A percentile compares a stretch with the other conserved stretches of the same genome.
Evolutionary conservation across 2,797 vertebrate genomes (phyloP).

Genomic region (Tiaroga cobitis): DNA sequence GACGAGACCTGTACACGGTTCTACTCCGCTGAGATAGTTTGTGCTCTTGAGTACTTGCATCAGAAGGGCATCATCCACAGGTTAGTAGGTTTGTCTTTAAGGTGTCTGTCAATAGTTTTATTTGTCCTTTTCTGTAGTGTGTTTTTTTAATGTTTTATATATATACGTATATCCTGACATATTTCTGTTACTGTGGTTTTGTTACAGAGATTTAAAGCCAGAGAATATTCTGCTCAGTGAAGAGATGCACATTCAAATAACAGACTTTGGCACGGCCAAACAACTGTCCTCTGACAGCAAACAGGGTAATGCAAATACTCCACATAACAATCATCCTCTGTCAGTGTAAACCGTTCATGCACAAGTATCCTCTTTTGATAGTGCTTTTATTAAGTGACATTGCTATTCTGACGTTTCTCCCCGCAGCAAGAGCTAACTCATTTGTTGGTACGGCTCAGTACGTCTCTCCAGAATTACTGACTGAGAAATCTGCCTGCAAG

Average conservation of each 20-base stretch:
- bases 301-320: constrained; percentile 81
- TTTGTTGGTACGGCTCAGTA: constrained; percentile 99
- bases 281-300: constrained; percentile 94
- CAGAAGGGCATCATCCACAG: constrained; percentile 98
- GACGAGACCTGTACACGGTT: constrained; percentile 99
- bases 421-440: constrained; percentile 94
- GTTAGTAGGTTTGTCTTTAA: constrained; percentile 71
- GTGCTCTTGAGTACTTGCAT: constrained; percentile 95
- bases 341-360: background rate
- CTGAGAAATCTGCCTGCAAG: constrained; percentile 98
- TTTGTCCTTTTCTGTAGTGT: background rate
- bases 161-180: background rate
- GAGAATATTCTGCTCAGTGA: constrained; percentile 98
- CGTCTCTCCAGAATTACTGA: constrained; percentile 97
- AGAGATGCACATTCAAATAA: constrained; percentile 99
- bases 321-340: background rate
- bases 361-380: background rate
- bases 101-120: background rate
- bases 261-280: constrained; percentile 98
- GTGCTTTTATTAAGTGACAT: background rate
- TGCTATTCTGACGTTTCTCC: constrained; percentile 12
- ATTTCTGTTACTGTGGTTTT: constrained; percentile 18
- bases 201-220: constrained; percentile 94
- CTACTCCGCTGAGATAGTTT: constrained; percentile 97
- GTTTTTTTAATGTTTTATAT: too few relatives aligned